These are phyloP conservation scores for Eupristina koningsbergeri DNA, from an alignment of 1,140 invertebrate species.

Conservation along the genomic window DNA sequence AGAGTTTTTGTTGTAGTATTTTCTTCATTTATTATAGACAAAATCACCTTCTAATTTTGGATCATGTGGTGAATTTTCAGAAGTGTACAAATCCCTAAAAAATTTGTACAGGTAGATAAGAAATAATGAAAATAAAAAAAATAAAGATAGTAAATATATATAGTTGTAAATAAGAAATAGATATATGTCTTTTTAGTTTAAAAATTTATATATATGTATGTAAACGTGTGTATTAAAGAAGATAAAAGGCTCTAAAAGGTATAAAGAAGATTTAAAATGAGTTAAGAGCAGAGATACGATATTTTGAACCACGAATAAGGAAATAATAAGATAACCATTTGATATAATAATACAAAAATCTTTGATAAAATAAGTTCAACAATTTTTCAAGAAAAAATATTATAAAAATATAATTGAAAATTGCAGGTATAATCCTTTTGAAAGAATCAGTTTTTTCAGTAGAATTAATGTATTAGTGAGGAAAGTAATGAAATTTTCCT, in stretches of 20 bases:
- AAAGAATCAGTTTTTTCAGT: too few species aligned
- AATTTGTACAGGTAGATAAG: slow-evolving; percentile 1
- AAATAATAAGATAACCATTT: neutral
- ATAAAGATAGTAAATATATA: too few species aligned
- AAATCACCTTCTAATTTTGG: slow-evolving; percentile 44
- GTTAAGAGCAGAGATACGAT: neutral
- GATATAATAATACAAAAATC: too few species aligned
- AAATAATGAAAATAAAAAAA: neutral
- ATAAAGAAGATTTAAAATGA: slow-evolving; percentile 2
- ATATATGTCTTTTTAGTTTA: too few species aligned
- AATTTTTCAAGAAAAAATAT: too few species aligned
- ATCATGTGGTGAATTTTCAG: slow-evolving; percentile 28
- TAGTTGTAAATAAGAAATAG: too few species aligned
- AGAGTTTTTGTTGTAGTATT: slow-evolving; percentile 20
- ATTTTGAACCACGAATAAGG: neutral
- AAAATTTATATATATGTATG: neutral
- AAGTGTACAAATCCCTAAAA: slow-evolving; percentile 19
- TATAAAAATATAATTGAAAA: too few species aligned
- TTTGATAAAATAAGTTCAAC: too few species aligned
- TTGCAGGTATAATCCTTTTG: too few species aligned
- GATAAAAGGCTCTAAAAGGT: neutral
- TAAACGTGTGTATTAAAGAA: neutral
- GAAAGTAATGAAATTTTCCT: too few species aligned
- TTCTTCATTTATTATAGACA: slow-evolving; percentile 34
- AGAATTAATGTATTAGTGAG: too few species aligned